Evolutionary conservation across 2,888 invertebrate species (phyloP).

Genomic region (Spicauda simplicius): DNA sequence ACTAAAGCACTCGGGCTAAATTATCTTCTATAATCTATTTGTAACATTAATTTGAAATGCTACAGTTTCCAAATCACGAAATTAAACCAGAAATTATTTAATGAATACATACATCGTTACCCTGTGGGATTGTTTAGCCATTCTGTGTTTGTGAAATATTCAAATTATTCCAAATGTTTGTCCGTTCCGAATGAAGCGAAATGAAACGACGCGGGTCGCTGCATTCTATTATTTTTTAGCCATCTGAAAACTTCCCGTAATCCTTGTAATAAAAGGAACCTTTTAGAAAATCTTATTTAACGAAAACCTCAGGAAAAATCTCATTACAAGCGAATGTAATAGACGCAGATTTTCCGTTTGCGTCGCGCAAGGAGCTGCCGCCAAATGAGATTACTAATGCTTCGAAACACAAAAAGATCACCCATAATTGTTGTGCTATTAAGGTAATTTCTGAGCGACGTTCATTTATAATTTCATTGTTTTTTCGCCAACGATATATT

Average conservation of each 20-base stretch:
- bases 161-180: conserved; percentile 23
- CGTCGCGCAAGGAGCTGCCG: conserved; percentile 15
- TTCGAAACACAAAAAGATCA: conserved; percentile 10
- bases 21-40: no score
- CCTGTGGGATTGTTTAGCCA: conserved; percentile 16
- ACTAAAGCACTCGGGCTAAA: no score
- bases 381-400: conserved; percentile 23
- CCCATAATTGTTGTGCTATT: conserved; percentile 20
- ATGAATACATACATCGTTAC: conserved; percentile 1
- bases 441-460: conserved; percentile 4
- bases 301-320: conserved; percentile 22
- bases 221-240: conserved; percentile 31
- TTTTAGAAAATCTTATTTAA: conserved; percentile 30
- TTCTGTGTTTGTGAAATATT: conserved; percentile 14
- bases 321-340: conserved; percentile 33
- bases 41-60: no score
- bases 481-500: conserved; percentile 17
- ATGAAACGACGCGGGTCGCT: conserved; percentile 4
- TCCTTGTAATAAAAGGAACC: conserved; percentile 33
- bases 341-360: conserved; percentile 23
- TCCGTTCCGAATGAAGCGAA: conserved; percentile 16
- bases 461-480: conserved; percentile 17
- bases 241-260: conserved; percentile 29
- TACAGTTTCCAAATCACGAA: no score
- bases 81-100: no score